A percentile compares a stretch with the other conserved stretches of the same genome.
These are phyloP conservation scores for Sericinus montela DNA, from an alignment of 2,888 invertebrate genomes.

Conservation along the genomic window DNA sequence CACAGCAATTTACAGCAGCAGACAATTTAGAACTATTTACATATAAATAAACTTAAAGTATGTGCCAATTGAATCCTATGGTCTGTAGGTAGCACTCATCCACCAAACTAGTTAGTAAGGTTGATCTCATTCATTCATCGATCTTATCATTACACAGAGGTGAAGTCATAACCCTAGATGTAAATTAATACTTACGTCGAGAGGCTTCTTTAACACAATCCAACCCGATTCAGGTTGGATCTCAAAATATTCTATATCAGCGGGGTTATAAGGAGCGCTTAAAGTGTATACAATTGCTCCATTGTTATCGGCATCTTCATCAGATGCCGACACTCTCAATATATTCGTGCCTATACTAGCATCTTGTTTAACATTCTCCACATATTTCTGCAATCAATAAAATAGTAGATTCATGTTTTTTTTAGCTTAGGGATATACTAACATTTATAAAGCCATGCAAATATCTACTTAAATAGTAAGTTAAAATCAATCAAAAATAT, in stretches of 20 bases:
- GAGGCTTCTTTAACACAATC: slow-evolving; percentile 96
- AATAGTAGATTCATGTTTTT: slow-evolving; percentile 26
- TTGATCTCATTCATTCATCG: slow-evolving; percentile 72
- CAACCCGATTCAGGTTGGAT: slow-evolving; percentile 98
- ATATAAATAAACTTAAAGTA: slow-evolving; percentile 69
- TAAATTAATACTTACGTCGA: slow-evolving; percentile 92
- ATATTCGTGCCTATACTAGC: slow-evolving; percentile 97
- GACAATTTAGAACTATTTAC: slow-evolving; percentile 78
- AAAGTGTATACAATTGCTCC: slow-evolving; percentile 96
- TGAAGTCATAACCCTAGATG: slow-evolving; percentile 25
- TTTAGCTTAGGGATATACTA: neutral
- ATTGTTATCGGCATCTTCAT: slow-evolving; percentile 98
- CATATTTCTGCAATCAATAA: slow-evolving; percentile 89
- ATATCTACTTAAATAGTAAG: slow-evolving; percentile 28
- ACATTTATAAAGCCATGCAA: slow-evolving; percentile 39
- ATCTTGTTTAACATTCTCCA: slow-evolving; percentile 97
- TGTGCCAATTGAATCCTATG: slow-evolving; percentile 79
- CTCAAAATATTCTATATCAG: slow-evolving; percentile 96
- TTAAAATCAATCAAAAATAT: slow-evolving; percentile 20
- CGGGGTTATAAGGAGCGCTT: slow-evolving; percentile 92
- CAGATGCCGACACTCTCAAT: slow-evolving; percentile 95
- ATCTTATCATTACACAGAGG: slow-evolving; percentile 53
- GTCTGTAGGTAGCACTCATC: slow-evolving; percentile 79
- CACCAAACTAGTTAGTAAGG: slow-evolving; percentile 74
- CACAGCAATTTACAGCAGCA: slow-evolving; percentile 77